Percentiles rank a stretch among this genome's conserved stretches.
These are phyloP conservation scores for Lepidostoma basale DNA, from an alignment of 1,140 invertebrate species.

Conservation along the genomic window DNA sequence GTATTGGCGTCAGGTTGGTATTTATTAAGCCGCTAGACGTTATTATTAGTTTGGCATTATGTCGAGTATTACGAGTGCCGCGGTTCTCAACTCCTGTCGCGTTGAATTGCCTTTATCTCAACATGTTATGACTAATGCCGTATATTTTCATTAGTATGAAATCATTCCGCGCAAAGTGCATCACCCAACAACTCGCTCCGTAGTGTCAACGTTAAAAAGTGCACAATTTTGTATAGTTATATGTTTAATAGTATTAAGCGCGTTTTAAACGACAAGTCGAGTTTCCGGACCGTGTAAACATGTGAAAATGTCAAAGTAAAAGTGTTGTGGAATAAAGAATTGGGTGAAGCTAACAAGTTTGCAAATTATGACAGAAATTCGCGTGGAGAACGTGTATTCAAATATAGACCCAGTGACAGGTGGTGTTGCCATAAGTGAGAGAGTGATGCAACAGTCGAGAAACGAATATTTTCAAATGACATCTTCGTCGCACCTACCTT, in stretches of 20 bases:
- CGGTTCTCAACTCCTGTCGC: neutral
- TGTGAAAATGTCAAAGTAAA: neutral
- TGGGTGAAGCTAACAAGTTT: neutral
- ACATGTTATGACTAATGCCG: constrained; percentile 13
- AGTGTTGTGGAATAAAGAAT: too few species aligned
- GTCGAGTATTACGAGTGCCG: too few species aligned
- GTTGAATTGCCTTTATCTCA: constrained; percentile 11
- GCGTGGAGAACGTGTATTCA: constrained; percentile 12
- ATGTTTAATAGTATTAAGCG: too few species aligned
- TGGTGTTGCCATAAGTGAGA: neutral
- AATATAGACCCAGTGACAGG: constrained; percentile 17
- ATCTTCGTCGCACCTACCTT: neutral
- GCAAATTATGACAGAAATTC: neutral
- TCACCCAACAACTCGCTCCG: neutral
- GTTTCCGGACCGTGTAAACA: neutral
- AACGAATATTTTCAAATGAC: constrained; percentile 6
- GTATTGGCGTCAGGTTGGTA: too few species aligned
- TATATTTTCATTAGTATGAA: constrained; percentile 2
- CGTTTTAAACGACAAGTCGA: neutral
- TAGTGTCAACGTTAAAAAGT: too few species aligned
- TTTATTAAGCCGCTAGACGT: too few species aligned
- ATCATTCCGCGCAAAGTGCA: constrained; percentile 3
- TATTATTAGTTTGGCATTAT: too few species aligned
- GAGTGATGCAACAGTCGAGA: neutral
- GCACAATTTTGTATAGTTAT: too few species aligned